Base-by-base conservation (phyloP, 1,140 invertebrate species). In the Delia radicum region DNA sequence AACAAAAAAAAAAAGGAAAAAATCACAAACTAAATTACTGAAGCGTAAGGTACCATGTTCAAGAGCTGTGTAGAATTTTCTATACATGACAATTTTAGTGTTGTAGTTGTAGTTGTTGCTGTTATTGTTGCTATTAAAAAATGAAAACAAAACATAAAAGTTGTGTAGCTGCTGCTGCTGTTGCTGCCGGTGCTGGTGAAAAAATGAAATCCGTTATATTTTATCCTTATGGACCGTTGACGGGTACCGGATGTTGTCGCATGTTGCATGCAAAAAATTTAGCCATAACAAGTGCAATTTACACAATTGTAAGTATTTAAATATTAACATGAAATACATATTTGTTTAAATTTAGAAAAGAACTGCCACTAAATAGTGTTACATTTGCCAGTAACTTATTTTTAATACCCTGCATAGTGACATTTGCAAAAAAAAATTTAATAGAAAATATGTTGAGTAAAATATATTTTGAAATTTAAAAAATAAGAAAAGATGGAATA, bases 251-350 rank as follows among this genome's bases (percentile, higher is more conserved):
- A 71, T 91, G 90, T 82, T 89, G 90, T 80, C 87, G 90, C 76
- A 85, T 91, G 78, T 79, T 89, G 78, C 89, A 92, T 84, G 89
- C 91, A 76, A 90, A 91, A 82, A 90, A 91, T 83, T 89, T 91
- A 77, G 91, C 91, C 71, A 89, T 91, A 81, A 89, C 89, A 77
- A 90, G 90, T 82, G 90, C 90, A 76, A 87, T 91, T 79, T 91
- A 92, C 81, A 91, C 90, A 78, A 86, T 92, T 88, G 90, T 91
- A 85, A 90, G 90, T 89, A 74, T 69, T 74, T 48, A 61, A 73
- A 65, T 48, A 24, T 65, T 42, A 42, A 42, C 0, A 42, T n/a
- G n/a, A n/a, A n/a, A n/a, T n/a, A n/a, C n/a, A n/a, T n/a, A n/a
- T n/a, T n/a, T n/a, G n/a, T n/a, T n/a, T n/a, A n/a, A n/a, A n/a